Conservation (phyloP, 2,888 invertebrate species). For the Drosophila villosipedis region DNA sequence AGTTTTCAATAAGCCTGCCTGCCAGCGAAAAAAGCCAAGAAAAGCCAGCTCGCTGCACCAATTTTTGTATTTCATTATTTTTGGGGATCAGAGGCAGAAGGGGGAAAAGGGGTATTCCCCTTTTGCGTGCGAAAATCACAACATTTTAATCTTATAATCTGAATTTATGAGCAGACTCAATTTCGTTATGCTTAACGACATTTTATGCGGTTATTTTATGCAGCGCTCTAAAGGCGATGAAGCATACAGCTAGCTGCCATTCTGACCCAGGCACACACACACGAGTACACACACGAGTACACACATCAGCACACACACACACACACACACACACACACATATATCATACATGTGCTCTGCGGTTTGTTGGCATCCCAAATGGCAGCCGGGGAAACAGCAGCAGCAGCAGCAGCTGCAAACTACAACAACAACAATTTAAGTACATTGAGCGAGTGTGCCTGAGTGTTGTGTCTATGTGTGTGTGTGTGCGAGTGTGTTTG, state of each 20-base stretch:
- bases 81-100: slow-evolving; percentile 5
- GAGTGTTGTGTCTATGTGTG: slow-evolving; percentile 11
- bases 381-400: slow-evolving; percentile 14
- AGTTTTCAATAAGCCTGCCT: slow-evolving; percentile 60
- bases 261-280: slow-evolving; percentile 17
- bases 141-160: slow-evolving; percentile 82
- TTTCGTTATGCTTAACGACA: slow-evolving; percentile 81
- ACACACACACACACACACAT: slow-evolving; percentile 6
- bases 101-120: slow-evolving; percentile 25
- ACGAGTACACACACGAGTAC: slow-evolving; percentile 6
- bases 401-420: slow-evolving; percentile 30
- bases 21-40: slow-evolving; percentile 11
- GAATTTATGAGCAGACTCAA: slow-evolving; percentile 82
- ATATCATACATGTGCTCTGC: slow-evolving; percentile 40
- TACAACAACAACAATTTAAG: slow-evolving; percentile 53
- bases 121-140: slow-evolving; percentile 72
- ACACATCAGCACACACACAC: neutral
- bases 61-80: slow-evolving; percentile 52
- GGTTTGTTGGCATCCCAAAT: slow-evolving; percentile 69
- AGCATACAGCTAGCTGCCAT: slow-evolving; percentile 25
- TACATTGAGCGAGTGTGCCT: slow-evolving; percentile 55
- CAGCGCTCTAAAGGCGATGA: slow-evolving; percentile 53
- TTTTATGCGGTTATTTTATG: slow-evolving; percentile 80
- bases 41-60: slow-evolving; percentile 20
- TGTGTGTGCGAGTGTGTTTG: slow-evolving; percentile 25